Evolutionary conservation across 35 echinoderm and acorn worm species (phyloP).

Genomic region (Apostichopus parvimensis): DNA sequence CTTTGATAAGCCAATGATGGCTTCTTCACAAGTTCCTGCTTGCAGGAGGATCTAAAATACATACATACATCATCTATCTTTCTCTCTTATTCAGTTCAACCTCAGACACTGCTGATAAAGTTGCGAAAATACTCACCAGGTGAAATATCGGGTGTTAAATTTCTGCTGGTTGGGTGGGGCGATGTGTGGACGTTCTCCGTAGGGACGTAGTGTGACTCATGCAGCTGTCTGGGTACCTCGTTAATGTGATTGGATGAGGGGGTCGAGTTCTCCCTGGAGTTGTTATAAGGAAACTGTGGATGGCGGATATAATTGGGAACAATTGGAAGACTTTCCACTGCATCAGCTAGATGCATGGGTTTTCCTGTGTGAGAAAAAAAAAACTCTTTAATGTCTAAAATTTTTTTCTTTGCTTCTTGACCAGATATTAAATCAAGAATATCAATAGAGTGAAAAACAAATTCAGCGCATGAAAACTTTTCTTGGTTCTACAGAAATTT

Average conservation of each 20-base stretch:
- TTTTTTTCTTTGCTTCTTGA: too few relatives aligned
- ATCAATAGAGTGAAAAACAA: too few relatives aligned
- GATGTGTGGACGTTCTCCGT: neutral
- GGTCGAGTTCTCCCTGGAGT: neutral
- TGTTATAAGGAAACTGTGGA: constrained; percentile 58
- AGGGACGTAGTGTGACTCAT: neutral
- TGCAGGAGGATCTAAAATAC: too few relatives aligned
- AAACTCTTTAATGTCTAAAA: too few relatives aligned
- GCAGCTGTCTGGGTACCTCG: neutral
- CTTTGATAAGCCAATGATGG: too few relatives aligned
- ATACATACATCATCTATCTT: too few relatives aligned
- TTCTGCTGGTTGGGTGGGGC: neutral
- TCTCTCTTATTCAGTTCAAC: too few relatives aligned
- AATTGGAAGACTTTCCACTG: constrained; percentile 55
- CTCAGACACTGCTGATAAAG: too few relatives aligned
- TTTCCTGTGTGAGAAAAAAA: neutral
- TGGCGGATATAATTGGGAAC: constrained; percentile 51
- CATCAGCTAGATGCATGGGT: constrained; percentile 37
- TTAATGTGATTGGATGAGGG: constrained; percentile 20
- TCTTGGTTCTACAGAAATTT: too few relatives aligned
- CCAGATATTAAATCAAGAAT: too few relatives aligned
- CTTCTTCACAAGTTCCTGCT: too few relatives aligned
- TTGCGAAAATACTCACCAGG: neutral
- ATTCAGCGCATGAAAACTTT: too few relatives aligned
- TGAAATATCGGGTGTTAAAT: neutral